Evolutionary conservation across 2,888 invertebrate species (phyloP).

Genomic region (Falcaria lacertinaria): DNA sequence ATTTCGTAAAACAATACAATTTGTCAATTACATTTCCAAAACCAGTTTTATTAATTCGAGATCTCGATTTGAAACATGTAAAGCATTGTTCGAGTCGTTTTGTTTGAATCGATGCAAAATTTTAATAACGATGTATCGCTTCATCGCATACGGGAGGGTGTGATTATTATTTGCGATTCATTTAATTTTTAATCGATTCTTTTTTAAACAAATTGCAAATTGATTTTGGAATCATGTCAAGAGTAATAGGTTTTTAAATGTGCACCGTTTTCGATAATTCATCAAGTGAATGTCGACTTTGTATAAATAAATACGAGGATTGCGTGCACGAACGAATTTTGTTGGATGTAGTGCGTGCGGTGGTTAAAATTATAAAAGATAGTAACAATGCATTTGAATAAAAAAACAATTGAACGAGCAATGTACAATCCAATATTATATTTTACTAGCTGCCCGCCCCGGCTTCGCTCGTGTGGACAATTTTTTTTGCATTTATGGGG

Average conservation of each 20-base stretch:
- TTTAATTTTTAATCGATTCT: slow-evolving; percentile 28
- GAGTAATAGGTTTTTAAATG: slow-evolving; percentile 70
- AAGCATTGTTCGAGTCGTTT: background rate
- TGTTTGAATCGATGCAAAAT: slow-evolving; percentile 22
- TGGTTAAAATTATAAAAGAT: slow-evolving; percentile 1
- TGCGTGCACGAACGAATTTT: slow-evolving; percentile 21
- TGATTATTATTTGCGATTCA: slow-evolving; percentile 46
- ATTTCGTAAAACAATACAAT: too few relatives aligned
- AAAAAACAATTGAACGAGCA: background rate
- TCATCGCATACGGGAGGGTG: slow-evolving; percentile 36
- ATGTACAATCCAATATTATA: too few relatives aligned
- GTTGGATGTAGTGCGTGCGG: slow-evolving; percentile 5
- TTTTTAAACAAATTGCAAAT: slow-evolving; percentile 51
- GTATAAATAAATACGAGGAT: slow-evolving; percentile 26
- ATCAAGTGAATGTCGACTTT: slow-evolving; percentile 38
- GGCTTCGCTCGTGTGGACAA: too few relatives aligned
- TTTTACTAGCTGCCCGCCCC: too few relatives aligned
- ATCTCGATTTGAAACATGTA: background rate
- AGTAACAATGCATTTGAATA: too few relatives aligned
- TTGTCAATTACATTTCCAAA: background rate
- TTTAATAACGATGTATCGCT: slow-evolving; percentile 42
- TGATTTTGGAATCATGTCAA: slow-evolving; percentile 43
- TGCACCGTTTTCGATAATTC: slow-evolving; percentile 35
- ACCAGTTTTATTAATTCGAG: background rate
- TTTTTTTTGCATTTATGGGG: too few relatives aligned